Evolutionary conservation across 2,113 vertebrate genomes (phyloP).

Genomic region (Mormyrus iriodes): DNA sequence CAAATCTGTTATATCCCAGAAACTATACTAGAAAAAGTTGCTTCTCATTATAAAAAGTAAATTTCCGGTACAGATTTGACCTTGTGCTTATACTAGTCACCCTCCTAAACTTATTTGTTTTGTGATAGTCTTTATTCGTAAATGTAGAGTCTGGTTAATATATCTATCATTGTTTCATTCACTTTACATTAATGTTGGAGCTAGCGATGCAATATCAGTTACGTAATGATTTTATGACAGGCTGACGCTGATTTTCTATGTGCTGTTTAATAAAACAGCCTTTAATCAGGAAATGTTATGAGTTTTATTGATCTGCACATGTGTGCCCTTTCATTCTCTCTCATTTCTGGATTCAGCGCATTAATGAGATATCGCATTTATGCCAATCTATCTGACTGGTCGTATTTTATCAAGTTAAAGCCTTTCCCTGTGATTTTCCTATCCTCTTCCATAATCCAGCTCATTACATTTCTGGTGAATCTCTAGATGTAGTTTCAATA

Average conservation of each 20-base stretch:
- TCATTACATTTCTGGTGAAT: not conserved
- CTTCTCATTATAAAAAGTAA: not conserved
- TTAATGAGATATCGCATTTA: slow-evolving; percentile 17
- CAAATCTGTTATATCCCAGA: not conserved
- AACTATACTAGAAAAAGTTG: not conserved
- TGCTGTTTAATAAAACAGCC: not conserved
- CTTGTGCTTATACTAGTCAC: not conserved
- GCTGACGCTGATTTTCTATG: not conserved
- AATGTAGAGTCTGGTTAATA: not conserved
- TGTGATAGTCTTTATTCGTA: not conserved
- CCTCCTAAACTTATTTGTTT: not conserved
- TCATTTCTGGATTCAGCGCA: not conserved
- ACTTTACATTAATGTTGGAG: not conserved
- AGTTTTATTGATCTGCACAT: slow-evolving; percentile 20
- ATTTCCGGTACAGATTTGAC: not conserved
- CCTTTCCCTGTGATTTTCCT: not conserved
- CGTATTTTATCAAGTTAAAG: not conserved
- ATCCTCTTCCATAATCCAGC: not conserved
- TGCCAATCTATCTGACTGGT: not conserved
- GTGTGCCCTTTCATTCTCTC: not conserved
- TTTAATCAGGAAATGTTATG: slow-evolving; percentile 27
- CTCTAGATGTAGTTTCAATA: not conserved
- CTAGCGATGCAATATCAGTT: slow-evolving; percentile 2
- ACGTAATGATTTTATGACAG: not conserved
- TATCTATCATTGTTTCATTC: not conserved